These are phyloP conservation scores for Gonioctena quinquepunctata DNA, from an alignment of 1,140 invertebrate species.

Conservation along the genomic window DNA sequence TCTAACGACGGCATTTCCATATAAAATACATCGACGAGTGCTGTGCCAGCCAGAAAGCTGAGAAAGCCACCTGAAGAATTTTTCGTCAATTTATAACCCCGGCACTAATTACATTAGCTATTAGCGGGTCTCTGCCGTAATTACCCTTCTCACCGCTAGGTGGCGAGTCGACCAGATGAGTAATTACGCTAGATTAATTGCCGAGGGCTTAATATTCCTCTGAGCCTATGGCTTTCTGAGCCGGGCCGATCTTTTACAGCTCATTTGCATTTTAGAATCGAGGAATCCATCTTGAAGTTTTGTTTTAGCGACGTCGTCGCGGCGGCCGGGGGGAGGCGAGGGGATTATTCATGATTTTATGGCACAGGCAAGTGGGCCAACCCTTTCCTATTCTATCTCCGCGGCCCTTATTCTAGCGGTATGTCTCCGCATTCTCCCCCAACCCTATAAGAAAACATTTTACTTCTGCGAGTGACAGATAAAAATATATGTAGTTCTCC, in stretches of 20 bases:
- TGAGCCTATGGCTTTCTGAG: conserved; percentile 39
- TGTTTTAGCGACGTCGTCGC: conserved; percentile 24
- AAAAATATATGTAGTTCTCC: not conserved
- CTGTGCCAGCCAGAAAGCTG: conserved; percentile 5
- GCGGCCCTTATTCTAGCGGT: not conserved
- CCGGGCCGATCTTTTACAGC: conserved; percentile 47
- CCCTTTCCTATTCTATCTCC: conserved; percentile 3
- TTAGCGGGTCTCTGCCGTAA: conserved; percentile 48
- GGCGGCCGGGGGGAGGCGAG: not conserved
- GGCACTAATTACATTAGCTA: conserved; percentile 50
- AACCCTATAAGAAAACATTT: not conserved
- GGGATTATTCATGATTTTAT: not conserved
- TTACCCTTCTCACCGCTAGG: conserved; percentile 46
- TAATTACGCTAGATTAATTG: conserved; percentile 23
- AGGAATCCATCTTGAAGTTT: conserved; percentile 45
- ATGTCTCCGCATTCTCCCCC: too few species aligned
- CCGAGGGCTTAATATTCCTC: conserved; percentile 24
- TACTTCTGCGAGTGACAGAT: not conserved
- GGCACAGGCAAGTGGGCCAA: conserved; percentile 1
- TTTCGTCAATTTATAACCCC: conserved; percentile 44
- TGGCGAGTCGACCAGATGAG: conserved; percentile 31
- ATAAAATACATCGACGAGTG: not conserved
- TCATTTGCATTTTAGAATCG: conserved; percentile 52
- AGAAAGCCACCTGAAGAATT: conserved; percentile 46
- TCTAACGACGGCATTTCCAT: not conserved